Conservation (phyloP, 2,797 vertebrate genomes). For the Mus minutoides region DNA sequence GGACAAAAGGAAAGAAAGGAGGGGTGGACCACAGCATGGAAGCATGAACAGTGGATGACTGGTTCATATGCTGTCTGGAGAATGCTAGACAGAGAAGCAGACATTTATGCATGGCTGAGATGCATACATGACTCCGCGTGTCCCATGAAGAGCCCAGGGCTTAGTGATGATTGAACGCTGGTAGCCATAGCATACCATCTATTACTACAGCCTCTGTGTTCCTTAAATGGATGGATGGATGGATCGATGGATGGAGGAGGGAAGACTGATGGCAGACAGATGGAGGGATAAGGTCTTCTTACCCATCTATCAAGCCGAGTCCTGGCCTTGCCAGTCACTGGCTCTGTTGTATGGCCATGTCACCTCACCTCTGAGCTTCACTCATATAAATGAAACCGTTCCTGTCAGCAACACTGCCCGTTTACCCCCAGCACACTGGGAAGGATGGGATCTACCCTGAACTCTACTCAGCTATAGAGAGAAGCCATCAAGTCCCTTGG, state of each 20-base stretch:
- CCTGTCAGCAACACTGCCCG: neutral
- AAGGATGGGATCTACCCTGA: neutral
- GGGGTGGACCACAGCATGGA: neutral
- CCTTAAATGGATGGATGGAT: neutral
- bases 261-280: neutral
- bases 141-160: neutral
- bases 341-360: neutral
- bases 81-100: neutral
- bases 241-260: neutral
- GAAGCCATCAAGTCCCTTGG: neutral
- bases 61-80: neutral
- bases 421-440: neutral
- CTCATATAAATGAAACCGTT: neutral
- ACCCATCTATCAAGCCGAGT: neutral
- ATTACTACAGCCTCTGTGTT: neutral
- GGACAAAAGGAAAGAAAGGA: rapidly evolving
- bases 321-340: neutral
- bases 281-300: neutral
- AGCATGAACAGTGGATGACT: neutral
- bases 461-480: neutral
- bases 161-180: neutral
- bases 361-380: neutral
- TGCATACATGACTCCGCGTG: neutral
- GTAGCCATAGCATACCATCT: neutral
- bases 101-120: neutral